phyloP scores from a whole-genome alignment of 2,113 vertebrate species.

The Rostratula benghalensis region DNA sequence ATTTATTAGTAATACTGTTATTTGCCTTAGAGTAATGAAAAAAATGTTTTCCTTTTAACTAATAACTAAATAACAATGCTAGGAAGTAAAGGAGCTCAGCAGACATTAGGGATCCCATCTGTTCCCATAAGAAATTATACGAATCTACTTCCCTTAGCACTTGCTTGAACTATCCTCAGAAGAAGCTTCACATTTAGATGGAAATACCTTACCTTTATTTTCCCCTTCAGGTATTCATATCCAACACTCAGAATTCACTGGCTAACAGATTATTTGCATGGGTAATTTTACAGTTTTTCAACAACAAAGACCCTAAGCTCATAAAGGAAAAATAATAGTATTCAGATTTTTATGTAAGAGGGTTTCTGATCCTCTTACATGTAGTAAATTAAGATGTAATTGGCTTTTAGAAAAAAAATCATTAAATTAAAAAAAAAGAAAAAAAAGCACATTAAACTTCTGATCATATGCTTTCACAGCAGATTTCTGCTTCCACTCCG shows the following conservation, averaged over 20 bases:
- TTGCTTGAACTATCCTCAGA: not conserved
- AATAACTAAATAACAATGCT: not conserved
- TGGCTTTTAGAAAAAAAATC: not conserved
- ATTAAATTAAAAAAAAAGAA: not conserved
- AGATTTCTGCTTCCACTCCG: not conserved
- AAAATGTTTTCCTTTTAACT: not conserved
- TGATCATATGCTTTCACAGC: not conserved
- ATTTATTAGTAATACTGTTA: not conserved
- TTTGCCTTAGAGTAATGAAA: not conserved
- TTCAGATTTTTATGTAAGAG: not conserved
- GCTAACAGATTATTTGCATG: not conserved
- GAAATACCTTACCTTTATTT: not conserved
- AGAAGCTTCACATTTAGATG: not conserved
- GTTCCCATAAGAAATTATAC: not conserved
- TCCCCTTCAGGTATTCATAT: not conserved
- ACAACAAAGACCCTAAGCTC: not conserved
- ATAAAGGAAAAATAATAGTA: not conserved
- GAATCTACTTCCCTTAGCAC: not conserved
- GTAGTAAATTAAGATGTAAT: not conserved
- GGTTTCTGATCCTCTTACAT: constrained; percentile 17
- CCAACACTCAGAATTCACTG: not conserved
- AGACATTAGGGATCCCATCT: not conserved
- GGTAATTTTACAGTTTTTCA: not conserved
- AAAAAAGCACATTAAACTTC: not conserved
- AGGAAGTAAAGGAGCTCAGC: not conserved